These are phyloP conservation scores for Drosophila limbata DNA, from an alignment of 2,888 invertebrate species.

Conservation along the genomic window DNA sequence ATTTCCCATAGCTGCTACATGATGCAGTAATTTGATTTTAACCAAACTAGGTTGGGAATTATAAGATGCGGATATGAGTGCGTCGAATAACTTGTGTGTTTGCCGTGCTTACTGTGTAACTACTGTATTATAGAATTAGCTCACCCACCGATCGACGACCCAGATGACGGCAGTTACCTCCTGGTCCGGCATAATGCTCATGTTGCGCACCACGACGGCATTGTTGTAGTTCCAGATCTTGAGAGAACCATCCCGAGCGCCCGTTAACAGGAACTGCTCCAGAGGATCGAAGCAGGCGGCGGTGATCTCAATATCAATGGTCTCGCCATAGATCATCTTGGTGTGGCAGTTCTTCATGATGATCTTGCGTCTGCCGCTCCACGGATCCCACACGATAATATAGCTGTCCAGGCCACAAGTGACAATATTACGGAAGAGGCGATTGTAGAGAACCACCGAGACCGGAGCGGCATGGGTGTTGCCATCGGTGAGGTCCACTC, in stretches of 20 bases:
- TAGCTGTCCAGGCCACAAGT: slow-evolving; percentile 92
- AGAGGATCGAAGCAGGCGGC: slow-evolving; percentile 88
- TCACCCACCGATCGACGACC: slow-evolving; percentile 87
- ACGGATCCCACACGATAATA: slow-evolving; percentile 93
- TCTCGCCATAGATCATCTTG: slow-evolving; percentile 88
- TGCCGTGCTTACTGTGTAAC: no score
- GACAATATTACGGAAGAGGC: slow-evolving; percentile 90
- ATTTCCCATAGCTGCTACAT: no score
- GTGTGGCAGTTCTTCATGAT: slow-evolving; percentile 91
- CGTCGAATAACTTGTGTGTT: no score
- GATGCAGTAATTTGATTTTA: no score
- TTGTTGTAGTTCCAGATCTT: slow-evolving; percentile 94
- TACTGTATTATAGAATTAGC: background rate
- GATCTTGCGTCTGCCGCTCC: slow-evolving; percentile 89
- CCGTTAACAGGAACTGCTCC: slow-evolving; percentile 90
- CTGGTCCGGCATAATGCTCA: slow-evolving; percentile 88
- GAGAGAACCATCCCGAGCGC: slow-evolving; percentile 91
- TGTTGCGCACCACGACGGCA: slow-evolving; percentile 89
- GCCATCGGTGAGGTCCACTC: slow-evolving; percentile 90
- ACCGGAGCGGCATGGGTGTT: slow-evolving; percentile 90
- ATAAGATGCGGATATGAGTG: no score
- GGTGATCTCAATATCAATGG: slow-evolving; percentile 84
- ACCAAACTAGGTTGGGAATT: no score
- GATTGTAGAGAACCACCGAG: slow-evolving; percentile 91
- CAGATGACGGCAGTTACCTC: slow-evolving; percentile 88